phyloP scores from a whole-genome alignment of 1,140 invertebrate species.

The Pentalonia nigronervosa region DNA sequence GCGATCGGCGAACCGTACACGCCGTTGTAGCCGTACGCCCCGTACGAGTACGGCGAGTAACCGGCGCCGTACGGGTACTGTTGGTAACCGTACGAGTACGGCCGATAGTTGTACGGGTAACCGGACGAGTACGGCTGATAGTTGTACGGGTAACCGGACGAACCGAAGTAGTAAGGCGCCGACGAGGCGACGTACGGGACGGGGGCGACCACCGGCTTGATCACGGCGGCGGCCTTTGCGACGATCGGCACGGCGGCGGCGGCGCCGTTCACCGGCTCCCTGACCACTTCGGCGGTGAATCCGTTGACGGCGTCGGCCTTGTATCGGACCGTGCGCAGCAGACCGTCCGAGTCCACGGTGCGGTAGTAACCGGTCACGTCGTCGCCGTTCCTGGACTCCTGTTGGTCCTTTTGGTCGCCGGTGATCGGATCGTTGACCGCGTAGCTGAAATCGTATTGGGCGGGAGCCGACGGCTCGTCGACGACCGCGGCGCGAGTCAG shows the following conservation, averaged over 20 bases:
- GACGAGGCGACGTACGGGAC: conserved; percentile 61
- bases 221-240: conserved; percentile 5
- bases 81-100: neutral
- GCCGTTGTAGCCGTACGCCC: neutral
- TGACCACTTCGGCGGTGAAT: conserved; percentile 72
- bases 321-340: conserved; percentile 69
- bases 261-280: conserved; percentile 59
- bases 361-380: conserved; percentile 67
- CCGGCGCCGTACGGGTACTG: neutral
- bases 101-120: neutral
- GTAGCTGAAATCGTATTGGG: conserved; percentile 67
- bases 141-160: conserved; percentile 13
- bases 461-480: conserved; percentile 59
- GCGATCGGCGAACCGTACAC: neutral
- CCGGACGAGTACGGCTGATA: neutral
- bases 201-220: conserved; percentile 60
- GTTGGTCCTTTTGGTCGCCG: conserved; percentile 67
- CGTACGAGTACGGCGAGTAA: neutral
- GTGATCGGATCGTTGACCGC: conserved; percentile 66
- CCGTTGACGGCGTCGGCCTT: conserved; percentile 70
- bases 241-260: neutral
- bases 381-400: conserved; percentile 66
- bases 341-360: conserved; percentile 67
- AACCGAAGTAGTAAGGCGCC: neutral
- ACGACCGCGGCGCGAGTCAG: neutral